Evolutionary conservation across 2,797 vertebrate genomes (phyloP), one percentile per base, ranked within the genome.

Genomic region (Melanotaenia maccullochi): DNA sequence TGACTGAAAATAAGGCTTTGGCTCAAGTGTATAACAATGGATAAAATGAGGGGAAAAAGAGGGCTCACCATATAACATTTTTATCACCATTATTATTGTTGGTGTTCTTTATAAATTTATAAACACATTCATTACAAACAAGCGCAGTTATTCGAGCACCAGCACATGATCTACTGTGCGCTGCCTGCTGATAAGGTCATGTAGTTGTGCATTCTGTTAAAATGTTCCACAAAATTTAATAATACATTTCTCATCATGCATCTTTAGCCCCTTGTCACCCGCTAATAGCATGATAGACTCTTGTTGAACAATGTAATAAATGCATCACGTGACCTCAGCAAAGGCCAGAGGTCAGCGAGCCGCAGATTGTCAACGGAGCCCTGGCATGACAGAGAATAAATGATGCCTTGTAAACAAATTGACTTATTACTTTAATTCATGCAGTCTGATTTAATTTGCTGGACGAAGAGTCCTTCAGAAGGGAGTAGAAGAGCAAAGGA

Each of bases 381-480:
- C 64, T 2, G 71, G 91, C 85, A 83, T 93, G 93, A 94, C 91
- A 90, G 90, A 76, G 89, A 94, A 94, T 93, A 93, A 94, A 93
- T 93, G 89, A 94, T 75, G 90, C 84, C 90, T 89, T 90, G 92
- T 93, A 94, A 93, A 94, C 92, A 94, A 95, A 95, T 94, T 91
- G 85, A 87, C 73, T 95, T 94, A 94, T 92, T 90, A 89, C 90
- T 93, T 94, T 94, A 93, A 95, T 95, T 95, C 92, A 94, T 92
- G 92, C 93, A 87, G 88, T 85, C 89, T 94, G 92, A 95, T 94
- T 92, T 61, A 73, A 94, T 95, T 94, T 93, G 78, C 78, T 18
- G 44, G 63, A 73, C 89, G 82, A 89, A n/a, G 81, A 91, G 88
- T 88, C 91, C 87, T 90, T 90, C 87, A 79, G 78, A 18, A 63